Evolutionary conservation across 2,888 invertebrate genomes (phyloP).

Genomic region (Thymelicus sylvestris): DNA sequence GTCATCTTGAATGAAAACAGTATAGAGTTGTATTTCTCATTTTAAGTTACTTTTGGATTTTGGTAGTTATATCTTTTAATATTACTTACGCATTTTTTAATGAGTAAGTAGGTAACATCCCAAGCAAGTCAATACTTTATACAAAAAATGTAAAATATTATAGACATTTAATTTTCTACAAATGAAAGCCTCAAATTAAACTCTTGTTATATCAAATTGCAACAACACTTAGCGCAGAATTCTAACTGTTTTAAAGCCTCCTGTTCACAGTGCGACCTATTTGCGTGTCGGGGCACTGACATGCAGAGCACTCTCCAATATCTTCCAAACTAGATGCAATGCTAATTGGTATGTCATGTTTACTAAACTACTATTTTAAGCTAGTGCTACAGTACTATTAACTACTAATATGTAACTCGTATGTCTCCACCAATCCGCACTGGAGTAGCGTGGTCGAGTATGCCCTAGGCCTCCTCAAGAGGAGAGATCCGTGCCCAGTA

Average conservation of each 20-base stretch:
- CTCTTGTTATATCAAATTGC: slow-evolving; percentile 4
- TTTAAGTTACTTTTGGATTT: too few relatives aligned
- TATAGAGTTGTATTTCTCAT: too few relatives aligned
- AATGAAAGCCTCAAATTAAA: neutral
- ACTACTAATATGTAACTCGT: neutral
- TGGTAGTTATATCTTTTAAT: too few relatives aligned
- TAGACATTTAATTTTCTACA: neutral
- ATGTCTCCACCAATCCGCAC: too few relatives aligned
- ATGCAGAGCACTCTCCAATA: neutral
- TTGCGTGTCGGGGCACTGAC: neutral
- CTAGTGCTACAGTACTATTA: too few relatives aligned
- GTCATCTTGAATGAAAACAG: too few relatives aligned
- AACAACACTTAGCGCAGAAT: neutral
- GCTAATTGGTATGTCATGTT: slow-evolving; percentile 3
- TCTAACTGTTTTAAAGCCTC: slow-evolving; percentile 11
- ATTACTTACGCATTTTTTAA: too few relatives aligned
- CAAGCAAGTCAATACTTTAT: too few relatives aligned
- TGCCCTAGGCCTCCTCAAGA: too few relatives aligned
- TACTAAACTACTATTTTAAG: neutral
- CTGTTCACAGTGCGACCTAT: slow-evolving; percentile 11
- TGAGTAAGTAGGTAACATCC: too few relatives aligned
- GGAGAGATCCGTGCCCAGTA: too few relatives aligned
- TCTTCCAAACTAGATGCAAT: slow-evolving; percentile 2
- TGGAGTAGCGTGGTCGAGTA: too few relatives aligned
- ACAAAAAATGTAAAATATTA: neutral